Conservation (phyloP, 2,113 vertebrate genomes). For the Amphiprion percula region DNA sequence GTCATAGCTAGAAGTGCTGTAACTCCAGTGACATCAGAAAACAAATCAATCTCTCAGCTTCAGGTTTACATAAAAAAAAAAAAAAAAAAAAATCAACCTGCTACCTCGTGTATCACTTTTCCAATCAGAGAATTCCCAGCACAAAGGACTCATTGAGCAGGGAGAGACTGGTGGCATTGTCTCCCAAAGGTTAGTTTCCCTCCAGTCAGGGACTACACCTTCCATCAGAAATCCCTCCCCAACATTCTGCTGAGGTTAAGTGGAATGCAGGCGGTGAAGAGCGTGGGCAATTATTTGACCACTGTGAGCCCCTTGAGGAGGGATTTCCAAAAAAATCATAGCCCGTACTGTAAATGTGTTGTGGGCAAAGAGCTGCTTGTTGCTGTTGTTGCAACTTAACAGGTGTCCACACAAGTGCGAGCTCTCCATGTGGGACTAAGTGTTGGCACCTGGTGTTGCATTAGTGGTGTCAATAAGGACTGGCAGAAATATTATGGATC, state of each 20-base stretch:
- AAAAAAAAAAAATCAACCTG: constrained; percentile 73
- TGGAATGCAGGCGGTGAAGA: constrained; percentile 73
- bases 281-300: constrained; percentile 49
- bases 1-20: not conserved
- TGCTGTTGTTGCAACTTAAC: not conserved
- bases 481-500: not conserved
- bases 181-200: constrained; percentile 86
- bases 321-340: constrained; percentile 27
- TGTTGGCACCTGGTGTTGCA: not conserved
- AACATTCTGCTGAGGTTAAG: constrained; percentile 85
- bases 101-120: constrained; percentile 84
- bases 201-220: constrained; percentile 75
- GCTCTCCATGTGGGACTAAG: not conserved
- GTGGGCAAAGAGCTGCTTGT: not conserved
- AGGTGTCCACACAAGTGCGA: not conserved
- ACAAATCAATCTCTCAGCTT: constrained; percentile 62
- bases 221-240: constrained; percentile 69
- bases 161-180: constrained; percentile 87
- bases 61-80: constrained; percentile 12
- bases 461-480: not conserved
- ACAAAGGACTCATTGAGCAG: constrained; percentile 87
- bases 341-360: not conserved
- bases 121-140: constrained; percentile 82
- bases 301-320: not conserved
- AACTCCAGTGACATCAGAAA: constrained; percentile 52